Percentiles rank a stretch among this genome's conserved stretches.
Evolutionary conservation across 1,140 invertebrate genomes (phyloP).

Genomic region (Rhagoletis zephyria): DNA sequence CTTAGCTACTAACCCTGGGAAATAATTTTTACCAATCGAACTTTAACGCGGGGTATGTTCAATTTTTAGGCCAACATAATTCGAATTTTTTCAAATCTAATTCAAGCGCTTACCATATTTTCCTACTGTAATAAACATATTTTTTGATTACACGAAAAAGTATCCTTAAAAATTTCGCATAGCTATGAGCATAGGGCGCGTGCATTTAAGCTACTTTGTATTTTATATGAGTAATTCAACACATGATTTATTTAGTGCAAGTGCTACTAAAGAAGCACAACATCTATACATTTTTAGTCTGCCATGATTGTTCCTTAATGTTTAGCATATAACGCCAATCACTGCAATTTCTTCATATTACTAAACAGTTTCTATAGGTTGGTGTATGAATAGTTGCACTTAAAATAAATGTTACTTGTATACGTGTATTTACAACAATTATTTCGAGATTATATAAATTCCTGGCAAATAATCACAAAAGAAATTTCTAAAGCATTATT

Average conservation of each 20-base stretch:
- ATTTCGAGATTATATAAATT: slow-evolving; percentile 43
- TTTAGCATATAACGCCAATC: slow-evolving; percentile 12
- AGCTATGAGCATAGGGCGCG: not conserved
- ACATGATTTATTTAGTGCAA: not conserved
- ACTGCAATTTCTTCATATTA: not conserved
- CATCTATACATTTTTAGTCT: slow-evolving; percentile 37
- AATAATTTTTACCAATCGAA: too few relatives aligned
- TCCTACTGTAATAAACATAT: not conserved
- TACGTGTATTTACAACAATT: slow-evolving; percentile 30
- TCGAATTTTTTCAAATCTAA: not conserved
- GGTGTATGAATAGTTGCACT: slow-evolving; percentile 12
- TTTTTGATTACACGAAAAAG: not conserved
- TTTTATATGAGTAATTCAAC: slow-evolving; percentile 9
- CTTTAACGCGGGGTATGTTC: too few relatives aligned
- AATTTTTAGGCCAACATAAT: too few relatives aligned
- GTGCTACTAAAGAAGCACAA: slow-evolving; percentile 39
- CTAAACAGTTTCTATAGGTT: not conserved
- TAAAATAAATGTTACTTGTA: slow-evolving; percentile 7
- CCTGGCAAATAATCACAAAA: slow-evolving; percentile 3
- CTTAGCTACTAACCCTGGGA: too few relatives aligned
- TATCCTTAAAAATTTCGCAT: slow-evolving; percentile 19
- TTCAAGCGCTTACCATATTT: not conserved
- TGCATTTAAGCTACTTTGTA: slow-evolving; percentile 1
- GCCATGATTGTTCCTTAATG: slow-evolving; percentile 36
- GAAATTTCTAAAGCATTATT: not conserved